Evolutionary conservation across 2,888 invertebrate genomes (phyloP), one percentile per base, ranked within the genome.

Genomic region (Hydraecia micacea): DNA sequence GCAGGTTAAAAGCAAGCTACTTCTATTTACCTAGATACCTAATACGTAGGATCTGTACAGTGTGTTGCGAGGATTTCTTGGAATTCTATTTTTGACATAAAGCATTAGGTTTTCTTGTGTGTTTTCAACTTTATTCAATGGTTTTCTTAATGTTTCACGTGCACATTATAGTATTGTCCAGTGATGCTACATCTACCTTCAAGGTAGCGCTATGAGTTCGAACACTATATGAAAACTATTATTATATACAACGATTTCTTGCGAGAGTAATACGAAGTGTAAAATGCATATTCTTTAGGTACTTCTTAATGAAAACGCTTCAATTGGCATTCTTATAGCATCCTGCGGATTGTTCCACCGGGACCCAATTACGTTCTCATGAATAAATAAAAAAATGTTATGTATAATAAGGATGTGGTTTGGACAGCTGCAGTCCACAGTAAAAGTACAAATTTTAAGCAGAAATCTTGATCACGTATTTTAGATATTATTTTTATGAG

Each of bases 361-460:
- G 70, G 71, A 84, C 58, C 77, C 80, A 80, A 85, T 84, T 85
- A 84, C 67, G 55, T 49, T 75, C 69, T 87, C 75, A 84, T 87
- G 75, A 85, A 85, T 85, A 87, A 80, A 77, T 80, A 77, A 77
- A 79, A 77, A 77, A 79, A 66, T 65, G 60, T 67, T 82, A 75
- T 65, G 52, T 75, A 68, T 67, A 83, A 67, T 67, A 70, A 73
- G 63, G 46, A 66, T 62, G 62, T 39, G 49, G 55, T 70, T 81
- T 63, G 18, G 25, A 73, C 63, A 60, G 21, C 52, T 55, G 25
- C 3, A 49, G 32, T 70, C 66, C 42, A 6, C 18, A 66, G 55
- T 39, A 70, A 6, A 11, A 66, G 55, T 39, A 70, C 8, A 55
- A 71, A 71, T 71, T 28, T 60, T 25, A 42, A 46, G 28, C 21